These are phyloP conservation scores for Pemphigus obesinymphae DNA, from an alignment of 1,140 invertebrate genomes.

Conservation along the genomic window DNA sequence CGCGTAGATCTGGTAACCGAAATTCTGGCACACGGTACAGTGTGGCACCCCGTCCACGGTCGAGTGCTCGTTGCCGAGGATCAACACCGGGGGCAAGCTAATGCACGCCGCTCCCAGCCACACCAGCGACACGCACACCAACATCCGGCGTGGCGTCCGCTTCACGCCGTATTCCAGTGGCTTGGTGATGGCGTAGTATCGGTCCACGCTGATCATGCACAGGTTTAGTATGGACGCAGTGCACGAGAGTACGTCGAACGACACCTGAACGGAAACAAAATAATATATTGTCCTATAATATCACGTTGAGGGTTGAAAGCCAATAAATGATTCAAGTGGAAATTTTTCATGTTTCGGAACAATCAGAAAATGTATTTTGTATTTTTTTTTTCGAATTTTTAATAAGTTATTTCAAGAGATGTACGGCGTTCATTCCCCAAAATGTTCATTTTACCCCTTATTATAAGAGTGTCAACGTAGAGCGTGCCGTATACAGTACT, in stretches of 20 bases:
- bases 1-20: conserved; percentile 79
- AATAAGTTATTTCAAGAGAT: too few species aligned
- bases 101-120: conserved; percentile 87
- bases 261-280: conserved; percentile 50
- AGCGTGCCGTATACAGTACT: too few species aligned
- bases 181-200: conserved; percentile 86
- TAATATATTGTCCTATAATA: background rate
- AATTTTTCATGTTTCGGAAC: too few species aligned
- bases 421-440: too few species aligned
- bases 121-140: conserved; percentile 77
- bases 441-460: too few species aligned
- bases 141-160: conserved; percentile 76
- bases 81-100: conserved; percentile 78
- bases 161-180: conserved; percentile 84
- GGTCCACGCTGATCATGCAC: conserved; percentile 84
- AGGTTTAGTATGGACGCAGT: conserved; percentile 88
- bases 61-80: conserved; percentile 78
- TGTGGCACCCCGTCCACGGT: conserved; percentile 58
- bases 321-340: too few species aligned
- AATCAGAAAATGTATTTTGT: too few species aligned
- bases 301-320: too few species aligned
- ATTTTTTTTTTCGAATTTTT: too few species aligned
- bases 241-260: conserved; percentile 74
- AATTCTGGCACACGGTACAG: conserved; percentile 80
- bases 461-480: too few species aligned